Evolutionary conservation across 2,888 invertebrate genomes (phyloP), one percentile per base, ranked within the genome.

Genomic region (Zygaena filipendulae): DNA sequence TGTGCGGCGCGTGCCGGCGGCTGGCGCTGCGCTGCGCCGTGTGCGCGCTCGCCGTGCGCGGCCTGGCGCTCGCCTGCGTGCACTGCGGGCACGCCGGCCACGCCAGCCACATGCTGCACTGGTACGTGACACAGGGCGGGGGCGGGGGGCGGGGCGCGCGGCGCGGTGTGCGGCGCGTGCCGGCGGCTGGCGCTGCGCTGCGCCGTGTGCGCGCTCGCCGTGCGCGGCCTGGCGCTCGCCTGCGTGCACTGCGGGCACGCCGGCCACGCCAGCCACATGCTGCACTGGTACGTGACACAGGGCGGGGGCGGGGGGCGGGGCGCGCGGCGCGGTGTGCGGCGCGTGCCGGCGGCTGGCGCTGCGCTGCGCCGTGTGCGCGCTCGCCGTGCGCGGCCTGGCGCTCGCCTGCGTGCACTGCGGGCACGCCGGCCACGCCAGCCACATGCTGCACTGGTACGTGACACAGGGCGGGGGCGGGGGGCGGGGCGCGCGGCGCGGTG

Each of bases 11-110:
- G 33, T 95, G 95, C 59, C 87, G 89, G 46, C 84, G 85, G 28
- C 82, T 88, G 13, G 86, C 89, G 30, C 82, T 95, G 40, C 86
- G 87, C 48, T 96, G 96, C 70, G 84, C 88, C 10, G 70, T 96
- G 42, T 97, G 96, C 67, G 88, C 90, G 52, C 83, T 92, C 38
- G 90, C 92, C 8, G 94, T 96, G 14, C 86, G 88, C 72, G 96
- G 90, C 3, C 84, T 86, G 2, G 90, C 93, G 27, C 91, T 89
- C 59, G 91, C 92, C 45, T 97, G 97, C 66, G 80, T 91, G 29
- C 82, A 87, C 36, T 97, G 97, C 71, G 94, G 94, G 0, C 97
- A 97, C 67, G 96, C 95, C 2, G 97, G 96, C 0, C 97, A 97
- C 64, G 86, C 90, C 2, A 66, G 80, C 25, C 96, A 96, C 64